Base-by-base conservation (phyloP, 2,113 vertebrate genomes). In the Tringa solitaria region DNA sequence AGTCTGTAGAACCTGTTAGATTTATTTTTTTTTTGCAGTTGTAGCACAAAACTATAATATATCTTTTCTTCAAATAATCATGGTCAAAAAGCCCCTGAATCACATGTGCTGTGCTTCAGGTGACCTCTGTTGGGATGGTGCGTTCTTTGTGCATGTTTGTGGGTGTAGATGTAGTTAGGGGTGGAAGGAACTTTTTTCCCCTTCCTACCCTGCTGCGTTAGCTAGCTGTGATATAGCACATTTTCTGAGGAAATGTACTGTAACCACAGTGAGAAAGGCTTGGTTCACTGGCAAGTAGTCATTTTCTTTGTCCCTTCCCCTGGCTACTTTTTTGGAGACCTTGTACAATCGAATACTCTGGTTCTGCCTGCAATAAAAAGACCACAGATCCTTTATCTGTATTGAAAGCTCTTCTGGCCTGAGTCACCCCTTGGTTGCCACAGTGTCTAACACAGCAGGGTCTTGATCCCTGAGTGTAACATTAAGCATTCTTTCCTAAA, bases 31-130 rank as follows among this genome's bases (percentile, higher is more conserved):
- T 19, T 75, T 46, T 78, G 41, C 18, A 12, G 26, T 78, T 57
- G 33, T 16, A 94, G 84, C 39, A 68, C 30, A 72, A 50, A 69
- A 12, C 8, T 54, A 6, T 17, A 32, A 43, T 14, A 11, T 2
- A 22, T 51, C 28, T 56, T 18, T 69, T 57, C 28, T 3, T 6
- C n/a, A 54, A 69, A 59, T 50, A 74, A 41, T 37, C 4, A 2
- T 5, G 18, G 63, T 41, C 30, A n/a, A 41, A 78, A 87, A 89
- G 14, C 6, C 5, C 15, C 10, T 7, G 18, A 65, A 51, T 30
- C 56, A 7, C 0, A 1, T 2, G 3, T 0, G 0, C 12, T 0
- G 0, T 54, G 12, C n/a, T 84, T 59, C 12, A 35, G 51, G 32
- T 39, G 32, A 27, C 74, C 35, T 72, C 37, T 17, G 0, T 1